Conservation (phyloP, 1,140 invertebrate species). For the Cardiocondyla obscurior region DNA sequence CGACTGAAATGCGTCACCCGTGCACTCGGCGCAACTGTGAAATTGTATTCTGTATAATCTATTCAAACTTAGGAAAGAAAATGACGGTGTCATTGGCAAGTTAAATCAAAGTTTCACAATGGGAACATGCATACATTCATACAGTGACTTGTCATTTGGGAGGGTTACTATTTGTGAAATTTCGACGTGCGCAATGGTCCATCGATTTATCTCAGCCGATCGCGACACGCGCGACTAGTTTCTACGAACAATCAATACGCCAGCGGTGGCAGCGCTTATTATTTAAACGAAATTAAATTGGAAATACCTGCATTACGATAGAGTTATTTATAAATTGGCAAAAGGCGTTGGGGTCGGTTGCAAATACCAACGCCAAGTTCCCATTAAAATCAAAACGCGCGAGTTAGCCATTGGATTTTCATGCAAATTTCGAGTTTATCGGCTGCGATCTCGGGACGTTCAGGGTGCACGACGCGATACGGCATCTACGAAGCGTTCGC, state of each 20-base stretch:
- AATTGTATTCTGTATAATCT: slow-evolving; percentile 25
- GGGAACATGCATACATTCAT: too few species aligned
- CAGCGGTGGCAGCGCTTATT: too few species aligned
- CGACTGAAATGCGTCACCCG: background rate
- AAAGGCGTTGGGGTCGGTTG: too few species aligned
- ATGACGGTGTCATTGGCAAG: background rate
- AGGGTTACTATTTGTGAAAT: background rate
- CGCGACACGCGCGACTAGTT: background rate
- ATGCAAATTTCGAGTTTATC: background rate
- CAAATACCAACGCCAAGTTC: too few species aligned
- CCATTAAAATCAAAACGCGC: background rate
- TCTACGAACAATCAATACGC: background rate
- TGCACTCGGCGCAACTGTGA: background rate
- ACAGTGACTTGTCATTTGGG: background rate
- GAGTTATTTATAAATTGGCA: too few species aligned
- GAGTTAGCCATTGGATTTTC: background rate
- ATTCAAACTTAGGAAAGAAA: background rate
- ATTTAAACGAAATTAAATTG: too few species aligned
- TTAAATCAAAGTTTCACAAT: slow-evolving; percentile 8
- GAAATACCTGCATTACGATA: too few species aligned
- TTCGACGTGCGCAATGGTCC: background rate
- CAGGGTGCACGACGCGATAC: background rate
- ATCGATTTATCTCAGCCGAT: background rate
- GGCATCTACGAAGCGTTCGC: slow-evolving; percentile 12
- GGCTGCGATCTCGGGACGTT: background rate